Conservation (phyloP, 2,888 invertebrate species). For the Cataglyphis albicans region DNA sequence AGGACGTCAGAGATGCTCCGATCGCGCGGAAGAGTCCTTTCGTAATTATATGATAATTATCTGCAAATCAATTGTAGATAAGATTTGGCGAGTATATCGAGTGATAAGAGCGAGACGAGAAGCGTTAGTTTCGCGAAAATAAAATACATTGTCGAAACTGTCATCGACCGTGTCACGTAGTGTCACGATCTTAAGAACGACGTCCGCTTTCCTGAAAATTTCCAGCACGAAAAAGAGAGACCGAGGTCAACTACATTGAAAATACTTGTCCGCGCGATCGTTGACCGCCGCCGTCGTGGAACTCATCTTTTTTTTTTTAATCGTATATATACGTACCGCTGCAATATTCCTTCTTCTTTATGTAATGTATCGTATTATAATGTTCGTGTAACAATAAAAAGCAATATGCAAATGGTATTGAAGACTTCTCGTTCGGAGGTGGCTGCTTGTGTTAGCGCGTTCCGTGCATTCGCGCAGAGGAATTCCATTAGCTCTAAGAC, state of each 20-base stretch:
- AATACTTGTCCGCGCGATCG: conserved; percentile 38
- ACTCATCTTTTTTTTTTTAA: conserved; percentile 68
- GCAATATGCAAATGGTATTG: conserved; percentile 78
- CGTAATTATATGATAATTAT: conserved; percentile 56
- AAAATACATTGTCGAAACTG: not conserved
- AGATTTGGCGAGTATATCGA: not conserved
- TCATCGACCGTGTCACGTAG: not conserved
- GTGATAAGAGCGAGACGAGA: conserved; percentile 6
- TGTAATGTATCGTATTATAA: conserved; percentile 73
- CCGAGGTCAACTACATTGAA: not conserved
- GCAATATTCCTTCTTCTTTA: conserved; percentile 61
- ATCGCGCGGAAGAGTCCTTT: conserved; percentile 48
- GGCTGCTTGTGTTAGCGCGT: conserved; percentile 67
- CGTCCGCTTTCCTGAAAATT: not conserved
- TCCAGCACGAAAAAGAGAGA: not conserved
- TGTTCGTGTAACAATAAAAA: conserved; percentile 77
- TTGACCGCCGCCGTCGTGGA: conserved; percentile 58
- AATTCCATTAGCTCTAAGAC: conserved; percentile 69
- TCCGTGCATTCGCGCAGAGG: conserved; percentile 69
- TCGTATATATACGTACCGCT: conserved; percentile 66
- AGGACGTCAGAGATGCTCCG: conserved; percentile 57
- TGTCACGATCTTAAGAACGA: not conserved
- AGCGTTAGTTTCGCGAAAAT: not conserved
- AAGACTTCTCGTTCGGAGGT: conserved; percentile 70
- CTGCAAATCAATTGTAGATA: conserved; percentile 33